These are phyloP conservation scores for Pachliopta kotzebuea DNA, from an alignment of 2,888 invertebrate genomes.

Conservation along the genomic window DNA sequence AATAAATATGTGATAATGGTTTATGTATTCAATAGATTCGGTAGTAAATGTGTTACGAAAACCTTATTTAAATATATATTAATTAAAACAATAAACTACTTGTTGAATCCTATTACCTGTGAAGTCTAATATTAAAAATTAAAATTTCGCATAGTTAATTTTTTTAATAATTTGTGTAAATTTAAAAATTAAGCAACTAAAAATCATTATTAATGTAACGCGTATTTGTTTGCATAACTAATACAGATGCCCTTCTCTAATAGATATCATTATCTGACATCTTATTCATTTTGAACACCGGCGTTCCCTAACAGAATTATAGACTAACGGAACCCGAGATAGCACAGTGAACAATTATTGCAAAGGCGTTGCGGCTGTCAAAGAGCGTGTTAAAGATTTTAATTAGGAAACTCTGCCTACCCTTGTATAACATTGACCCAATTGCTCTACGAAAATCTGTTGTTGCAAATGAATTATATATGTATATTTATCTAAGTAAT, in stretches of 20 bases:
- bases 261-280: slow-evolving; percentile 17
- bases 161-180: too few relatives aligned
- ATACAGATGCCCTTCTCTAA: slow-evolving; percentile 1
- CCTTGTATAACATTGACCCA: slow-evolving; percentile 37
- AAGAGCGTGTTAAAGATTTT: slow-evolving; percentile 55
- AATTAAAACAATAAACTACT: too few relatives aligned
- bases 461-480: background rate
- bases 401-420: slow-evolving; percentile 50
- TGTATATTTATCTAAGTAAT: background rate
- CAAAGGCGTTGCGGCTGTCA: slow-evolving; percentile 62
- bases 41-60: too few relatives aligned
- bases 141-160: too few relatives aligned
- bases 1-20: too few relatives aligned
- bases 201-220: background rate
- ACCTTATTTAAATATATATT: too few relatives aligned
- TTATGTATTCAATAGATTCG: too few relatives aligned
- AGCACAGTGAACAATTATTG: slow-evolving; percentile 52
- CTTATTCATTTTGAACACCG: slow-evolving; percentile 4
- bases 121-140: too few relatives aligned
- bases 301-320: slow-evolving; percentile 7
- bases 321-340: slow-evolving; percentile 40
- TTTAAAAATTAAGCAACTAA: too few relatives aligned
- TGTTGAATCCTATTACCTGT: too few relatives aligned
- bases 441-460: slow-evolving; percentile 20
- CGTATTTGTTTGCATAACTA: background rate